Base-by-base conservation (phyloP, 1,140 invertebrate species). In the Colletes latitarsis region DNA sequence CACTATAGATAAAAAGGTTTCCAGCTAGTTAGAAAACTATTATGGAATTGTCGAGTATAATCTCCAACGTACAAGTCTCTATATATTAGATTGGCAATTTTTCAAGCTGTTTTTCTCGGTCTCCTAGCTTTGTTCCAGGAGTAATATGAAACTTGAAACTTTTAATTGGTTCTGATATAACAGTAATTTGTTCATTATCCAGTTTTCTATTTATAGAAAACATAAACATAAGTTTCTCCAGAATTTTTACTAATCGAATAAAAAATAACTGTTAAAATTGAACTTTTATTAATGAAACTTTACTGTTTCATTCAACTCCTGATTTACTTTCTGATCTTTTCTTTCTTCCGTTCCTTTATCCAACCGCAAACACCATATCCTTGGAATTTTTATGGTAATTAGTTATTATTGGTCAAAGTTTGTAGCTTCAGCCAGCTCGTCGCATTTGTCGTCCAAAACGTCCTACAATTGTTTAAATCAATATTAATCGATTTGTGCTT, bases 361-460 rank as follows among this genome's bases (percentile, higher is more conserved):
- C 52, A 63, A 52, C 17, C 41, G 57, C 21, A 60, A 39, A 62
- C 64, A 62, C 64, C 63, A 30, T 77, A 15, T 60, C 67, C n/a
- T 69, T 64, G n/a, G 67, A 76, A 79, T 30, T 60, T 67, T 12
- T 15, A 6, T 14, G 9, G 30, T 30, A 30, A 30, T 30, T 46
- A 21, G 15, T 64, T 84, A 53, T 30, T 81, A 73, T 64, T 81
- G 60, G 58, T 84, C 78, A 66, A 52, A 68, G 73, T 68, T 91
- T 81, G 60, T 71, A 6, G 88, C 88, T 62, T 94, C 93, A 69
- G 91, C 90, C 15, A 95, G 88, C 53, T 95, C 93, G 46, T 95
- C 95, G 86, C 95, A 95, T 82, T 93, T 94, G 41, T 95, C 94
- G 64, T 95, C 94, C 64, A 95, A 89, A 63, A 95, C 94, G 21